phyloP scores from a whole-genome alignment of 2,797 vertebrate species.

The Phylloscopus collybita region DNA sequence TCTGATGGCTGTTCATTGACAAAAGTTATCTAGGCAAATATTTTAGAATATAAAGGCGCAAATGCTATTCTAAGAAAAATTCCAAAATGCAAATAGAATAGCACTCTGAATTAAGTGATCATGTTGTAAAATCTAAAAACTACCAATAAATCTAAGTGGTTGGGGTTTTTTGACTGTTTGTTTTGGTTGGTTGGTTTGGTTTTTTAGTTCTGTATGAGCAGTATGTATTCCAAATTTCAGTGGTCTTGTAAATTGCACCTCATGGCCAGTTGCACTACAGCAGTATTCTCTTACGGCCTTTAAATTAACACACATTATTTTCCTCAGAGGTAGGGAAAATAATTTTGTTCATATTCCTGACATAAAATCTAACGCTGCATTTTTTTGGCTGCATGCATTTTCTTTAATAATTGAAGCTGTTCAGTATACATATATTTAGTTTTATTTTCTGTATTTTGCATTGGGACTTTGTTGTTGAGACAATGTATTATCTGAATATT shows the following conservation, averaged over 20 bases:
- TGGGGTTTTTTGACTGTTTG: background rate
- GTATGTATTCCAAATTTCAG: constrained; percentile 3
- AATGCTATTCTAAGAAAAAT: background rate
- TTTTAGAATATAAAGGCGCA: background rate
- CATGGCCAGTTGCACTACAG: background rate
- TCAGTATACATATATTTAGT: background rate
- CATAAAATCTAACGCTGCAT: background rate
- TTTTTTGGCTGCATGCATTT: background rate
- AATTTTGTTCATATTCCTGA: constrained; percentile 21
- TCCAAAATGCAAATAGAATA: background rate
- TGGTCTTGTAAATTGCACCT: constrained; percentile 27
- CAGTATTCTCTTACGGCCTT: constrained; percentile 16
- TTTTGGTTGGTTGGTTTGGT: background rate
- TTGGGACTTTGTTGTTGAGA: constrained; percentile 3
- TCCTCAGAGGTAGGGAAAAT: constrained; percentile 12
- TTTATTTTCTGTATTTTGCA: constrained; percentile 41
- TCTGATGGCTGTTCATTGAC: background rate
- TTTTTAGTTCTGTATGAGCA: background rate
- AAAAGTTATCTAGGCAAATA: background rate
- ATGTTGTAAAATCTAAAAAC: background rate
- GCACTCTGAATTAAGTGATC: background rate
- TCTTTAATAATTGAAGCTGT: constrained; percentile 10
- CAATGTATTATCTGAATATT: background rate
- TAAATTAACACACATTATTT: constrained; percentile 37
- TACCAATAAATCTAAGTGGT: background rate